These are phyloP conservation scores for Threskiornis aethiopicus DNA, from an alignment of 2,797 vertebrate genomes.

Conservation along the genomic window DNA sequence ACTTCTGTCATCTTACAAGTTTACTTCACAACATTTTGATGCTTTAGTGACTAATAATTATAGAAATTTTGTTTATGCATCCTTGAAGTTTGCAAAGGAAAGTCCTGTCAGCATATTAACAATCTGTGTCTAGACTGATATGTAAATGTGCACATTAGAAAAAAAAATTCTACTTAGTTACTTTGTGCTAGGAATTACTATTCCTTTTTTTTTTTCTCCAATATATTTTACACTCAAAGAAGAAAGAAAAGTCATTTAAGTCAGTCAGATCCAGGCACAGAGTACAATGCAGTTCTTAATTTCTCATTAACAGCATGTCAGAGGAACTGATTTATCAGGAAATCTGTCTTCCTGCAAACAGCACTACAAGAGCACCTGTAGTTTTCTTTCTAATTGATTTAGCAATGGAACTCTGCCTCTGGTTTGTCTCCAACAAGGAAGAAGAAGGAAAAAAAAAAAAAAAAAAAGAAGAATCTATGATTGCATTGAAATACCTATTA, in stretches of 20 bases:
- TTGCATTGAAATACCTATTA: background rate
- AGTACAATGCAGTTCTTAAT: background rate
- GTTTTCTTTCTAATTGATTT: constrained; percentile 57
- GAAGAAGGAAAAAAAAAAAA: background rate
- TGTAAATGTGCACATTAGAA: background rate
- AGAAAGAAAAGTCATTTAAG: constrained; percentile 13
- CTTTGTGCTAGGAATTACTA: background rate
- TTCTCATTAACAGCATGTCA: constrained; percentile 57
- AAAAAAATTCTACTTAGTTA: background rate
- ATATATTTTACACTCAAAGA: background rate
- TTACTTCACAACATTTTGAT: background rate
- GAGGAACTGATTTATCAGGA: constrained; percentile 55
- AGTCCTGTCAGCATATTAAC: background rate
- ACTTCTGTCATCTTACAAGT: background rate
- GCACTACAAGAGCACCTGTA: background rate
- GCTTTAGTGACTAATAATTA: background rate
- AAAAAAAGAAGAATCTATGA: background rate
- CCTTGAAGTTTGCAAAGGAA: background rate
- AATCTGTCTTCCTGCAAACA: constrained; percentile 29
- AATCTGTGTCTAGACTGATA: background rate
- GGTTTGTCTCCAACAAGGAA: background rate
- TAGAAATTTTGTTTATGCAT: background rate
- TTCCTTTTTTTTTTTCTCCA: rapidly evolving
- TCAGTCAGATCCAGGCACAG: background rate
- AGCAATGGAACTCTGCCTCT: background rate